Evolutionary conservation across 2,113 vertebrate genomes (phyloP).

Genomic region (Antennarius striatus): DNA sequence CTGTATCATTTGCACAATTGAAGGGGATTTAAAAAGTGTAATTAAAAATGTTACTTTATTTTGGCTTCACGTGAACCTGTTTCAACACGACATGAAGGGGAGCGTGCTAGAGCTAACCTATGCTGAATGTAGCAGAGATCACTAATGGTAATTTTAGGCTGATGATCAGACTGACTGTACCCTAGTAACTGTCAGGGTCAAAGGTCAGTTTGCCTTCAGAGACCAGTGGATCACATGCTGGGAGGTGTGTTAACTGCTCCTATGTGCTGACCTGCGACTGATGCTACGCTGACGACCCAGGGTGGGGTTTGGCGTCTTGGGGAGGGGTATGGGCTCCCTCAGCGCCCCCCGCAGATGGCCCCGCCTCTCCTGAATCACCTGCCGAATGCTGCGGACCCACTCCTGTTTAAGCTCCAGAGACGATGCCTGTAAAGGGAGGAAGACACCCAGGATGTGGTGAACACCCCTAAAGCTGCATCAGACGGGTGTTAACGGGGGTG

Average conservation of each 20-base stretch:
- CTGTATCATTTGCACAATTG: too few species aligned
- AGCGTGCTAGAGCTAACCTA: too few species aligned
- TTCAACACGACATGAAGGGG: too few species aligned
- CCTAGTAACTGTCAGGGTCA: neutral
- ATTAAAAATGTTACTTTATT: too few species aligned
- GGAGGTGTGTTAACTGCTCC: neutral
- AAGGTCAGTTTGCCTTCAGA: neutral
- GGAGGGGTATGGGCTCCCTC: conserved; percentile 95
- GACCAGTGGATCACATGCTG: neutral
- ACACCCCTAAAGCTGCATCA: neutral
- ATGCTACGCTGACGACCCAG: conserved; percentile 90
- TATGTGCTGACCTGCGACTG: conserved; percentile 85
- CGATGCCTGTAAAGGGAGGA: conserved; percentile 81
- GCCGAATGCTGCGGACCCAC: conserved; percentile 97
- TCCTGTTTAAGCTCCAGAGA: conserved; percentile 97
- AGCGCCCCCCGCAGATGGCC: conserved; percentile 96
- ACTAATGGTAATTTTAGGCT: too few species aligned
- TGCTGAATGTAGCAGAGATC: too few species aligned
- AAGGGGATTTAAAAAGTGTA: too few species aligned
- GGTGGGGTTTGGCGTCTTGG: conserved; percentile 90
- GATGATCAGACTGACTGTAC: neutral
- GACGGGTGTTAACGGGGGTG: neutral
- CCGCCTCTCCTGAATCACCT: conserved; percentile 98
- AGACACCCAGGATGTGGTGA: neutral
- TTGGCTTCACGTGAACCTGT: too few species aligned